Conservation (phyloP, 2,888 invertebrate species). For the Drosophila stalkeri region DNA sequence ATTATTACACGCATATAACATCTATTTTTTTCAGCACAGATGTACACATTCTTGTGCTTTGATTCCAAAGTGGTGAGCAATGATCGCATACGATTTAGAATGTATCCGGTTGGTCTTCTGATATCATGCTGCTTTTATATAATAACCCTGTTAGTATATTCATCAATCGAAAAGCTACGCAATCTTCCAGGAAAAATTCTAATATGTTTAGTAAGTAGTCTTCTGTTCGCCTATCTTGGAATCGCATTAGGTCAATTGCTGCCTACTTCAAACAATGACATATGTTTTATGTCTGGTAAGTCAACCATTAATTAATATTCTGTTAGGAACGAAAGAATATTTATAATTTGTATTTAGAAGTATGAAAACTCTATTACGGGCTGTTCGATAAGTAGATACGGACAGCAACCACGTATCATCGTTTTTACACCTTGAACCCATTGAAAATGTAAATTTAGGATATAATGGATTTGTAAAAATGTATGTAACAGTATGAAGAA, state of each 20-base stretch:
- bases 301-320: not conserved
- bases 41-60: slow-evolving; percentile 83
- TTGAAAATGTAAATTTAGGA: too few species aligned
- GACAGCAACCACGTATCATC: too few species aligned
- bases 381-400: too few species aligned
- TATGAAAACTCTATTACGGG: too few species aligned
- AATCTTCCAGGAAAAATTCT: slow-evolving; percentile 91
- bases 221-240: slow-evolving; percentile 88
- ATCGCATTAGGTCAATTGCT: slow-evolving; percentile 87
- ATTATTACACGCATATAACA: not conserved
- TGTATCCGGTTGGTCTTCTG: slow-evolving; percentile 85
- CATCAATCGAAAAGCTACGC: slow-evolving; percentile 88
- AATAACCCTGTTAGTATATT: slow-evolving; percentile 89
- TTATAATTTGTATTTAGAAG: not conserved
- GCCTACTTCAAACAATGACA: slow-evolving; percentile 82
- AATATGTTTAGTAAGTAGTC: slow-evolving; percentile 89
- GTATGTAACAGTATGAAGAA: too few species aligned
- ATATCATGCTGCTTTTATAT: slow-evolving; percentile 89
- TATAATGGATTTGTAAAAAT: too few species aligned
- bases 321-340: not conserved
- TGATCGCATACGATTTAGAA: slow-evolving; percentile 79
- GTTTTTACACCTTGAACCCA: too few species aligned
- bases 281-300: slow-evolving; percentile 87
- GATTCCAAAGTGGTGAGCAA: slow-evolving; percentile 80
- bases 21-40: slow-evolving; percentile 71